These are phyloP conservation scores for Coccyzus lansbergi DNA, from an alignment of 2,797 vertebrate species.

Conservation along the genomic window DNA sequence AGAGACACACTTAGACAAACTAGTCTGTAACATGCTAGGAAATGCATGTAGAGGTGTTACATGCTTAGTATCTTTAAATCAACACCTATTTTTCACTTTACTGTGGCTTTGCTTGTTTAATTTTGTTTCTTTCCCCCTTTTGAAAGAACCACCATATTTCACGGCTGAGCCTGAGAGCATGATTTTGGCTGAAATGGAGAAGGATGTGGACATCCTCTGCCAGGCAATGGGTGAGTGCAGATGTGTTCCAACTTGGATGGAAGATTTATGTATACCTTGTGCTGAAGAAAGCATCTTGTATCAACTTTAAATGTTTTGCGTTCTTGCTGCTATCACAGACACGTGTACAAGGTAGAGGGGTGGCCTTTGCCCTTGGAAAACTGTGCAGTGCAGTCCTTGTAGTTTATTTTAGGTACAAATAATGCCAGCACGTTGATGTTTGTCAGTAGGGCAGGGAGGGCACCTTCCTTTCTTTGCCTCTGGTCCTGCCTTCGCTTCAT, in stretches of 20 bases:
- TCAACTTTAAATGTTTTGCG: accelerated
- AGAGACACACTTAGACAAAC: neutral
- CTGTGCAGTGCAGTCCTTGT: neutral
- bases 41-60: neutral
- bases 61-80: neutral
- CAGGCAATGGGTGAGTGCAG: slow-evolving; percentile 85
- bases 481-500: neutral
- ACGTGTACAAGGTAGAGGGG: neutral
- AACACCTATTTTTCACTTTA: neutral
- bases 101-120: neutral
- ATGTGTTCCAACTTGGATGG: accelerated
- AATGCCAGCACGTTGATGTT: accelerated
- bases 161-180: slow-evolving; percentile 82
- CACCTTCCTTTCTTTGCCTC: neutral
- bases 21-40: neutral
- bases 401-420: neutral
- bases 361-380: neutral
- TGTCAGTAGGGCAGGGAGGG: neutral
- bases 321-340: neutral
- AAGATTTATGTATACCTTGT: accelerated
- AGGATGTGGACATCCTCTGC: slow-evolving; percentile 86
- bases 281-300: neutral
- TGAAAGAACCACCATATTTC: slow-evolving; percentile 87
- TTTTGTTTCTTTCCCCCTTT: slow-evolving; percentile 6
- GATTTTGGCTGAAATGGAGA: slow-evolving; percentile 84